Percentiles rank a stretch among this genome's conserved stretches.
Conservation (phyloP, 2,113 vertebrate species). For the Siphamia tubifer region DNA sequence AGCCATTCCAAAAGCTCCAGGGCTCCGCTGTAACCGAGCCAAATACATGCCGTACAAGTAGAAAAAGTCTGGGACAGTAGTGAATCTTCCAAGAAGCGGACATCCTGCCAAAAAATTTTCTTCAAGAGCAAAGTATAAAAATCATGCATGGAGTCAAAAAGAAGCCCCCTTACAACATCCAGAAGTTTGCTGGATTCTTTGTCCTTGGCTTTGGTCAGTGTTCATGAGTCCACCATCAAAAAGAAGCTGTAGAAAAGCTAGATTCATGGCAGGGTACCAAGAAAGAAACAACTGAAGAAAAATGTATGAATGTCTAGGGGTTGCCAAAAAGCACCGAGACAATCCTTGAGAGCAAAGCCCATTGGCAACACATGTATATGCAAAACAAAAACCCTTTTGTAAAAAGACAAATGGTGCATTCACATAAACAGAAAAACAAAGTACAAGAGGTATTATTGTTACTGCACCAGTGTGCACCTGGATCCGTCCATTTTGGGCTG, state of each 20-base stretch:
- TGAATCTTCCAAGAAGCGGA: conserved; percentile 43
- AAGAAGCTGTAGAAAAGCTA: conserved; percentile 22
- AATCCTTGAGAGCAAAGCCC: conserved; percentile 4
- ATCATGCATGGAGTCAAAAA: conserved; percentile 21
- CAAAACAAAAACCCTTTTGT: background rate
- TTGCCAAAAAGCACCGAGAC: conserved; percentile 21
- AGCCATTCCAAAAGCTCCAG: conserved; percentile 43
- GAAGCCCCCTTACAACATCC: conserved; percentile 5
- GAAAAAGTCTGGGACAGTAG: conserved; percentile 26
- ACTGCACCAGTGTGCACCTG: background rate
- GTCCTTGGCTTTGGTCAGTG: conserved; percentile 18
- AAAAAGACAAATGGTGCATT: conserved; percentile 2
- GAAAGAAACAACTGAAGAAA: conserved; percentile 28
- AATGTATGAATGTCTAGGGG: background rate
- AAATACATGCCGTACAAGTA: conserved; percentile 12
- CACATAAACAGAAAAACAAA: background rate
- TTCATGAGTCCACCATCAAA: conserved; percentile 23
- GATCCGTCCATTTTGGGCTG: background rate
- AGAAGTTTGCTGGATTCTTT: background rate
- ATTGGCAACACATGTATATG: conserved; percentile 21
- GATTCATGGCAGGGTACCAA: conserved; percentile 25
- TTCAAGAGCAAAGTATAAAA: conserved; percentile 17
- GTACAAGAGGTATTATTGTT: background rate
- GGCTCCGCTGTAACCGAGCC: conserved; percentile 46
- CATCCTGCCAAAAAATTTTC: conserved; percentile 37